A percentile compares a stretch with the other conserved stretches of the same genome.
These are phyloP conservation scores for Aphrocallistes beatrix DNA, from an alignment of 37 sponge, comb jelly and placozoan species.

Conservation along the genomic window DNA sequence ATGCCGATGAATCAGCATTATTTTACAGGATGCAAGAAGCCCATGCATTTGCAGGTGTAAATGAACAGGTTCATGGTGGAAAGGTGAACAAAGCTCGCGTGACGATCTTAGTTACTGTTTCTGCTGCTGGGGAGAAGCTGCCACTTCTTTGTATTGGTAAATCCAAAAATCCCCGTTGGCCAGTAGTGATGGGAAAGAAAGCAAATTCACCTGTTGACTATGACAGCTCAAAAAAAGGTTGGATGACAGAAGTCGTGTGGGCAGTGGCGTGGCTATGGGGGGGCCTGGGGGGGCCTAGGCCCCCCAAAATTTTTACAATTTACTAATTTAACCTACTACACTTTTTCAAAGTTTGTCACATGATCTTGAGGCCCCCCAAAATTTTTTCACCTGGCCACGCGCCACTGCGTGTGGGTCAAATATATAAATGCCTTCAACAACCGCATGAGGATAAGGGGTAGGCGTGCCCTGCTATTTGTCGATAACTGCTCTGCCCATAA, in stretches of 20 bases:
- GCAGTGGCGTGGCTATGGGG: no score
- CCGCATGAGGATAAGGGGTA: not conserved
- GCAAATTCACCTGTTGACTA: not conserved
- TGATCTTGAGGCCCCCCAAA: no score
- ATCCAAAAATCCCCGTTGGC: not conserved
- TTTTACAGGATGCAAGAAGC: not conserved
- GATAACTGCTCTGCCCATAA: constrained; percentile 29
- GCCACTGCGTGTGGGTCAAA: no score
- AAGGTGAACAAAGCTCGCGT: not conserved
- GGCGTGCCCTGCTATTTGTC: not conserved
- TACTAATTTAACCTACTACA: no score
- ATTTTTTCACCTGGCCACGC: no score
- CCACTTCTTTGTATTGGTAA: not conserved
- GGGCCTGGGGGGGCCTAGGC: no score
- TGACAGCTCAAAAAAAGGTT: not conserved
- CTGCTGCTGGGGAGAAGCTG: not conserved
- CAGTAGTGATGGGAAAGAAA: not conserved
- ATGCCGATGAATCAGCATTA: not conserved
- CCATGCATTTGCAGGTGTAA: not conserved
- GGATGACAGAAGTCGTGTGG: constrained; percentile 25
- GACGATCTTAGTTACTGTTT: not conserved
- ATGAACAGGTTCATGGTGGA: not conserved
- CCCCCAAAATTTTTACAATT: no score
- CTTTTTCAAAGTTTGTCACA: no score
- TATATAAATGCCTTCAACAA: no score